Evolutionary conservation across 2,888 invertebrate genomes (phyloP), one percentile per base, ranked within the genome.

Genomic region (Rosalia funebris): DNA sequence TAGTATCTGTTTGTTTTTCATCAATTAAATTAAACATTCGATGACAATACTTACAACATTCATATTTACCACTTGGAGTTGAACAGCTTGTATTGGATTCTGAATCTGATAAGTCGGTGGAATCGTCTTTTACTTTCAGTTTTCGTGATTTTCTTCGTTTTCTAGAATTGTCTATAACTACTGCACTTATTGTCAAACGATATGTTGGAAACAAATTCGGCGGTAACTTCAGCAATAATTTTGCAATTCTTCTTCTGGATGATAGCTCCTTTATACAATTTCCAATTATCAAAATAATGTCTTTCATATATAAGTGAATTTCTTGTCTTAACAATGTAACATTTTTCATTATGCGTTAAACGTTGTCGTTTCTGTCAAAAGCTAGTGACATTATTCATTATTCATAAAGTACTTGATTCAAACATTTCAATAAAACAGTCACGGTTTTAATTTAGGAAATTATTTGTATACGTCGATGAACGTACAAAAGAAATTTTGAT

Each of bases 141-240:
- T 25, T 53, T 16, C 41, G 19, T 1, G 57, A 50, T 57, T 58
- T 53, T 16, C 65, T 55, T 41, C 52, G 5, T 39, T 45, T 67
- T 63, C 36, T 63, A 60, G 64, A 67, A 25, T 46, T 53, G 17
- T 60, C 63, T 7, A 68, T 62, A 19, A 68, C 52, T 1, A 57
- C 17, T 5, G 60, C 36, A 50, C 46, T 68, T n/a, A 68, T 54
- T 5, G 63, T 36, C 1, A 70, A 32, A 2, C 72, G 62, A 31
- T 70, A 71, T 1, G 36, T 44, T 0, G 71, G 70, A 39, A 72
- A 72, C 14, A 71, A 60, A 4, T 42, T 41, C 2, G 47, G 36
- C 0, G 72, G 72, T 5, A 72, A 42, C 16, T 65, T 67, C 7
- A 70, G 16, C 31, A 72, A 39, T 15, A 68, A 34, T 34, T 70